Base-by-base conservation (phyloP, 2,888 invertebrate genomes). In the Lucinisca nassula region DNA sequence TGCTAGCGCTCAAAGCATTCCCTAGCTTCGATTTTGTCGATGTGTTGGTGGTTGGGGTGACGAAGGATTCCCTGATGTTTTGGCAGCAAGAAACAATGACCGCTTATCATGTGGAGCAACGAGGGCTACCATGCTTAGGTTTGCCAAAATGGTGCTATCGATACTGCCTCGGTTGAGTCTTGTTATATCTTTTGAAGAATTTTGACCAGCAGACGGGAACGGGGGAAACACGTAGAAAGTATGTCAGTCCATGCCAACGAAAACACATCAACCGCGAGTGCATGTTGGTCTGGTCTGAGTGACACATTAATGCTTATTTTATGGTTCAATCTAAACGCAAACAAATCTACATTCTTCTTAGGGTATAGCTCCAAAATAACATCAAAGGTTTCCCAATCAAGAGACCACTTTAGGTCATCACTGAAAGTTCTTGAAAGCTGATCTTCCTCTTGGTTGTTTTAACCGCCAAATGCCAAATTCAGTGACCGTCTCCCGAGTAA, bases 371-470 rank as follows among this genome's bases (percentile, higher is more conserved):
- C 83, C 58, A 80, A 2, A 67, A 45, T 83, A 82, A 85, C 2
- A 80, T 40, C 0, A 61, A 82, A 79, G 35, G 82, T 30, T 10
- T 55, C 55, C n/a, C 24, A 0, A 24, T 45, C 49, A n/a, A 87
- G 6, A 38, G 80, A 35, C 87, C 87, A 84, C 67, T 87, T 84
- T 27, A 76, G 27, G 40, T 86, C 86, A 55, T 79, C 75, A 79
- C 75, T 86, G 0, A 82, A 17, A 58, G 61, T 79, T 8, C 84
- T 21, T 0, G 79, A 84, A 4, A 82, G 27, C 32, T 38, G 45
- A 49, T 84, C 84, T 10, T 82, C 87, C 72, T 61, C 1, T 35
- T 17, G 70, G 82, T 85, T 14, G 35, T 10, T 6, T 45, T 45
- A 8, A 79, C 87, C 1, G 84, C 55, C 21, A 88, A 17, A 82